Conservation (phyloP, 2,113 vertebrate genomes). For the Callithrix jacchus region DNA sequence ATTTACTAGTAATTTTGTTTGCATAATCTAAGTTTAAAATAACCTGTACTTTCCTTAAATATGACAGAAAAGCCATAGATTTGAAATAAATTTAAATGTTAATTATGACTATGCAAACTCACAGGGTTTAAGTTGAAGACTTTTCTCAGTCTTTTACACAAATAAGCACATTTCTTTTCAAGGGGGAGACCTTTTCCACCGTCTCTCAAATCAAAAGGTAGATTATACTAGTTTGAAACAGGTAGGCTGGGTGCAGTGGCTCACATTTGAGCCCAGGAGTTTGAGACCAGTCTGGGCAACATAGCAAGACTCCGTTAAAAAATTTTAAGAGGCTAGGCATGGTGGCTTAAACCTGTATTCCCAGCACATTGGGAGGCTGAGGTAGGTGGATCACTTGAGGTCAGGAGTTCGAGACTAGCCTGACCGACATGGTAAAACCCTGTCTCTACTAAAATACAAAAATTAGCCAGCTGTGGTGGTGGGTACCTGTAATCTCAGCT, state of each 20-base stretch:
- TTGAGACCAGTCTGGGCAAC: too few species aligned
- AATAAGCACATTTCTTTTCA: background rate
- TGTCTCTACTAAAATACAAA: too few species aligned
- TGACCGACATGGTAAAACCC: too few species aligned
- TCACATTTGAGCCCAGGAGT: too few species aligned
- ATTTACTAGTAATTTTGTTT: conserved; percentile 29
- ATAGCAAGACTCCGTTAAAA: too few species aligned
- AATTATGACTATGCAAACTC: background rate
- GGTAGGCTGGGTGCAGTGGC: background rate
- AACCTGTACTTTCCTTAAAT: background rate
- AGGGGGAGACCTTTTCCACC: background rate
- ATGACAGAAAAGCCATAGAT: background rate
- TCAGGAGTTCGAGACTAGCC: too few species aligned
- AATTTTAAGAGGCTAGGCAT: too few species aligned
- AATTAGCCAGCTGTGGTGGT: too few species aligned
- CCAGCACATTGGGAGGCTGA: too few species aligned
- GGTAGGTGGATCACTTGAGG: too few species aligned
- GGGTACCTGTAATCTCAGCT: too few species aligned
- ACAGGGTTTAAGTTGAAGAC: background rate
- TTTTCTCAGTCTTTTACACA: background rate
- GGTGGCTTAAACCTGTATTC: too few species aligned
- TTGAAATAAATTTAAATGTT: conserved; percentile 22
- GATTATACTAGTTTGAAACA: background rate
- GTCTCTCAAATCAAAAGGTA: background rate
- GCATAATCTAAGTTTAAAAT: conserved; percentile 35